Evolutionary conservation across 1,140 invertebrate genomes (phyloP).

Genomic region (Aphaenogaster floridana): DNA sequence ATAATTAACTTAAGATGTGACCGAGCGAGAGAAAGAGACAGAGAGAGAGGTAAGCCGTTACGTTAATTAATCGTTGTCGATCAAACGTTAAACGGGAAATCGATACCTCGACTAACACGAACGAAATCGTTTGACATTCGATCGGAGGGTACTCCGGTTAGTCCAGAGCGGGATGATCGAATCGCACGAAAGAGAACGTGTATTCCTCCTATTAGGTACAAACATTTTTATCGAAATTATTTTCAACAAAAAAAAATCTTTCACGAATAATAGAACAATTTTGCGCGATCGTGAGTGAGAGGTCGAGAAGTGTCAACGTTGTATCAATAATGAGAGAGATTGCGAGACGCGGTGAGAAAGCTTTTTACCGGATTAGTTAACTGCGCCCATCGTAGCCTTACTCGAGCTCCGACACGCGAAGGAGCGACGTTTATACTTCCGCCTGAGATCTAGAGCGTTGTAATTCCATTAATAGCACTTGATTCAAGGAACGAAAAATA

Average conservation of each 20-base stretch:
- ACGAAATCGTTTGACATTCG: constrained; percentile 57
- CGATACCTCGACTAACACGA: constrained; percentile 9
- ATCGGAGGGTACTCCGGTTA: constrained; percentile 2
- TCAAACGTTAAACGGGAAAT: constrained; percentile 44
- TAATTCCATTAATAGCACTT: constrained; percentile 36
- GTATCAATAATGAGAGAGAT: constrained; percentile 7
- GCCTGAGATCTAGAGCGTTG: constrained; percentile 28
- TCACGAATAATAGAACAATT: background rate
- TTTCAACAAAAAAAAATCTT: constrained; percentile 6
- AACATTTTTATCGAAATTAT: constrained; percentile 45
- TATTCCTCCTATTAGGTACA: background rate
- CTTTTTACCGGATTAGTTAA: constrained; percentile 54
- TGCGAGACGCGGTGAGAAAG: constrained; percentile 8
- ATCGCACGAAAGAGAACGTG: background rate
- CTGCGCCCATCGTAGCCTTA: constrained; percentile 47
- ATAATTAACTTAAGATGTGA: constrained; percentile 70
- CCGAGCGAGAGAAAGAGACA: constrained; percentile 20
- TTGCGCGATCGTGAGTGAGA: background rate
- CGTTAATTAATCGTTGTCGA: constrained; percentile 67
- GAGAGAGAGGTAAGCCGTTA: constrained; percentile 34
- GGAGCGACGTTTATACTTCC: constrained; percentile 23
- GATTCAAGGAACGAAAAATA: constrained; percentile 24
- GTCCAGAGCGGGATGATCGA: constrained; percentile 15
- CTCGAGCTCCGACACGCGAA: constrained; percentile 39
- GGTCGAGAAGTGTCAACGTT: constrained; percentile 31